phyloP scores from a whole-genome alignment of 2,113 vertebrate genomes.

The Physeter macrocephalus region DNA sequence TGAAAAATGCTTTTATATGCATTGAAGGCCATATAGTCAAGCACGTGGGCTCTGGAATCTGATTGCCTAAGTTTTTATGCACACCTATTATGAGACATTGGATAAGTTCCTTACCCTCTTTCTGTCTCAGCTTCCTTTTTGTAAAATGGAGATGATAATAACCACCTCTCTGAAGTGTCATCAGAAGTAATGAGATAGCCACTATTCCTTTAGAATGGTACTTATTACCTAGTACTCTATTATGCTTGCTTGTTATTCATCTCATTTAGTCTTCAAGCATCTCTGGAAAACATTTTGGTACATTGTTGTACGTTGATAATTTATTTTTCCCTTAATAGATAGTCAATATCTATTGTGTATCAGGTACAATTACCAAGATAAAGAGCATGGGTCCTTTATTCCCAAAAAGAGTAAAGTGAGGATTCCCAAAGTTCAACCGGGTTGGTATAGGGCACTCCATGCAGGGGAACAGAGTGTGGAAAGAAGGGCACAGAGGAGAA shows the following conservation, averaged over 20 bases:
- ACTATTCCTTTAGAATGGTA: background rate
- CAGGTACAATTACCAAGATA: background rate
- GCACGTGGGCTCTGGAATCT: background rate
- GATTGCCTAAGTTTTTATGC: background rate
- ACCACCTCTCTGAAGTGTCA: background rate
- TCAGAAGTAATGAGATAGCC: background rate
- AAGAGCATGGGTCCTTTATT: background rate
- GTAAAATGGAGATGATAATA: background rate
- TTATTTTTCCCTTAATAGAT: background rate
- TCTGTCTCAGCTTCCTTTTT: background rate
- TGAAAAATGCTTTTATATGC: background rate
- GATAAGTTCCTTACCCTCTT: background rate
- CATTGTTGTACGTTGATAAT: background rate
- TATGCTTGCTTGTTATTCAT: background rate
- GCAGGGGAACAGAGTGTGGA: background rate
- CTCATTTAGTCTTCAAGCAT: background rate
- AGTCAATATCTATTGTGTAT: background rate
- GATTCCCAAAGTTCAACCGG: background rate
- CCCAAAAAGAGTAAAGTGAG: background rate
- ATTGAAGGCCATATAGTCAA: background rate
- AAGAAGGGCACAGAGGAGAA: background rate
- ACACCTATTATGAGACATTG: background rate
- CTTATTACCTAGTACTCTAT: background rate
- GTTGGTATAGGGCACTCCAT: background rate
- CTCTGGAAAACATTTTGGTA: background rate